Evolutionary conservation across 2,113 vertebrate genomes (phyloP).

Genomic region (Centropus bengalensis): DNA sequence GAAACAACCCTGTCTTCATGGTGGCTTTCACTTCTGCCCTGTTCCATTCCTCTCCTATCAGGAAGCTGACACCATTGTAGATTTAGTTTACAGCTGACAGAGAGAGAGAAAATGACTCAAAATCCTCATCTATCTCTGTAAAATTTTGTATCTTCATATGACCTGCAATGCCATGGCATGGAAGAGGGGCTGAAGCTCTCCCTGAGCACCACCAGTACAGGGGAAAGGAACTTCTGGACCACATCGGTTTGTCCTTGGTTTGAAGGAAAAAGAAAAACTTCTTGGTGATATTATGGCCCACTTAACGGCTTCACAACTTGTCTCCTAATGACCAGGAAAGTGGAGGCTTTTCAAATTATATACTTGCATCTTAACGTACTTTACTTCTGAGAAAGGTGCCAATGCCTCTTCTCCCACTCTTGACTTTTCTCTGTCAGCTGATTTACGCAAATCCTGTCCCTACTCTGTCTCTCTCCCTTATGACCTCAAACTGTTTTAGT

Average conservation of each 20-base stretch:
- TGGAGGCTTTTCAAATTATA: background rate
- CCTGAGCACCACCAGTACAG: background rate
- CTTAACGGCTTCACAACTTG: background rate
- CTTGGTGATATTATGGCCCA: background rate
- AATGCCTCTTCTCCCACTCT: background rate
- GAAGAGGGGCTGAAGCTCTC: background rate
- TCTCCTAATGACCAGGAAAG: background rate
- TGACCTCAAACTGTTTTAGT: background rate
- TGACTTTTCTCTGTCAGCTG: background rate
- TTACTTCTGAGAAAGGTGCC: background rate
- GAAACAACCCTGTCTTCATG: background rate
- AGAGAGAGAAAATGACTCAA: background rate
- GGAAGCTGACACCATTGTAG: background rate
- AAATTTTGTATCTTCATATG: background rate
- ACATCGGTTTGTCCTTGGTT: background rate
- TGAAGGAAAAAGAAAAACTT: background rate
- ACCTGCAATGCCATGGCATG: background rate
- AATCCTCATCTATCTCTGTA: background rate
- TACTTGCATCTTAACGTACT: background rate
- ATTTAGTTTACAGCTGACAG: background rate
- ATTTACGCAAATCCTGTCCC: background rate
- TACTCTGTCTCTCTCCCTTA: background rate
- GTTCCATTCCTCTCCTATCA: background rate
- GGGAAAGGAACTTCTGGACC: background rate
- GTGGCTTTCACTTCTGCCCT: background rate